These are phyloP conservation scores for Sminthurinus aureus DNA, from an alignment of 2,888 invertebrate genomes.

Conservation along the genomic window DNA sequence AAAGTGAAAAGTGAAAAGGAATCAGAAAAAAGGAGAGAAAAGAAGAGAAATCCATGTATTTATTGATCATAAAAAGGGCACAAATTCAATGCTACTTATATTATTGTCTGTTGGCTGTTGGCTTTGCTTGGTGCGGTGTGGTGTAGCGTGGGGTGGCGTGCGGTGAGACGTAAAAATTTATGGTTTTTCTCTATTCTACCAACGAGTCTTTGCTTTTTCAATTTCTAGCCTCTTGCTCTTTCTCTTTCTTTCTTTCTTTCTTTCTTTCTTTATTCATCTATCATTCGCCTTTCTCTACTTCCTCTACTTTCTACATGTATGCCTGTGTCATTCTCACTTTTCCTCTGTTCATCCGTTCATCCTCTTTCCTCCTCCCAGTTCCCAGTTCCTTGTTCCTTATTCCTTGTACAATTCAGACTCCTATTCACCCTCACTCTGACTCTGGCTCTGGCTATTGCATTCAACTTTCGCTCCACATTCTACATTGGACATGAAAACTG, in stretches of 20 bases:
- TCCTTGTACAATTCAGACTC: background rate
- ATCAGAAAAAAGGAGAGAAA: constrained; percentile 15
- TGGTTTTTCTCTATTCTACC: constrained; percentile 16
- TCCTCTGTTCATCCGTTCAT: background rate
- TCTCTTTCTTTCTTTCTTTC: constrained; percentile 6
- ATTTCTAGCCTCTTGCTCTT: constrained; percentile 11
- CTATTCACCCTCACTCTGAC: background rate
- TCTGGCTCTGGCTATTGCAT: background rate
- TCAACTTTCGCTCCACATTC: background rate
- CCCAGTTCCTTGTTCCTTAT: background rate
- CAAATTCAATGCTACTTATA: constrained; percentile 37
- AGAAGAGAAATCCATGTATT: constrained; percentile 33
- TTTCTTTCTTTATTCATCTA: background rate
- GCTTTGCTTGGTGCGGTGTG: background rate
- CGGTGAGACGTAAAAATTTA: constrained; percentile 33
- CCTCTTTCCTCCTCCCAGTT: background rate
- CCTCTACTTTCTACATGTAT: background rate
- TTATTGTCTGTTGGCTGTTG: background rate
- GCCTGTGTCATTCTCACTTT: background rate
- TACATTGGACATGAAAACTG: no score
- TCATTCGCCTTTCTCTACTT: background rate
- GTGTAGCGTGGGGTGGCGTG: background rate
- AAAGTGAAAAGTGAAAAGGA: no score
- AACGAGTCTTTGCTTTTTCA: background rate
- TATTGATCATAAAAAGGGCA: constrained; percentile 40